Conservation (phyloP, 1,140 invertebrate species). For the Lepidostoma basale region DNA sequence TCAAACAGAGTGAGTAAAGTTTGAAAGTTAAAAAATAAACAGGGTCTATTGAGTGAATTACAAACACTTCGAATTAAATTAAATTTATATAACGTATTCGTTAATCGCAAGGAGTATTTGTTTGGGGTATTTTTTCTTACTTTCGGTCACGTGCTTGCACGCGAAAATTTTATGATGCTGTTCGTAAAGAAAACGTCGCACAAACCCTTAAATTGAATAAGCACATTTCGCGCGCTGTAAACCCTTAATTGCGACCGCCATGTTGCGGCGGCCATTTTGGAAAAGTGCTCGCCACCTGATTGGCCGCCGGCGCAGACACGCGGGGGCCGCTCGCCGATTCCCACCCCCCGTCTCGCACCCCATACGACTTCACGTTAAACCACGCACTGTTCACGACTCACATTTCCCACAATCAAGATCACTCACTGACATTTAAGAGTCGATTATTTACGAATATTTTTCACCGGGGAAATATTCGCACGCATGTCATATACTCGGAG, state of each 20-base stretch:
- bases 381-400: constrained; percentile 13
- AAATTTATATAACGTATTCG: too few relatives aligned
- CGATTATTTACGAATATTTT: not conserved
- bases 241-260: constrained; percentile 33
- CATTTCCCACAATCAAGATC: constrained; percentile 13
- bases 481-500: constrained; percentile 4
- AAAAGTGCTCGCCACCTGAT: constrained; percentile 20
- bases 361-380: constrained; percentile 22
- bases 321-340: constrained; percentile 21
- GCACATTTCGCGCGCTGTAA: constrained; percentile 14
- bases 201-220: constrained; percentile 5
- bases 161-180: too few relatives aligned
- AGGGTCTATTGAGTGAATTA: too few relatives aligned
- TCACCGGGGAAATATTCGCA: not conserved
- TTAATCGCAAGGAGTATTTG: too few relatives aligned
- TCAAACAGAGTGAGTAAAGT: too few relatives aligned
- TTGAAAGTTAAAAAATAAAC: too few relatives aligned
- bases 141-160: too few relatives aligned
- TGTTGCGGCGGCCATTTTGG: constrained; percentile 43
- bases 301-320: constrained; percentile 28
- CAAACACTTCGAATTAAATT: too few relatives aligned
- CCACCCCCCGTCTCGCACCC: constrained; percentile 29
- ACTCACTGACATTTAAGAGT: constrained; percentile 20
- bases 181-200: not conserved
- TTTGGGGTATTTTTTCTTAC: too few relatives aligned